phyloP scores from a whole-genome alignment of 2,113 vertebrate species.

The Zosterops pallidus region DNA sequence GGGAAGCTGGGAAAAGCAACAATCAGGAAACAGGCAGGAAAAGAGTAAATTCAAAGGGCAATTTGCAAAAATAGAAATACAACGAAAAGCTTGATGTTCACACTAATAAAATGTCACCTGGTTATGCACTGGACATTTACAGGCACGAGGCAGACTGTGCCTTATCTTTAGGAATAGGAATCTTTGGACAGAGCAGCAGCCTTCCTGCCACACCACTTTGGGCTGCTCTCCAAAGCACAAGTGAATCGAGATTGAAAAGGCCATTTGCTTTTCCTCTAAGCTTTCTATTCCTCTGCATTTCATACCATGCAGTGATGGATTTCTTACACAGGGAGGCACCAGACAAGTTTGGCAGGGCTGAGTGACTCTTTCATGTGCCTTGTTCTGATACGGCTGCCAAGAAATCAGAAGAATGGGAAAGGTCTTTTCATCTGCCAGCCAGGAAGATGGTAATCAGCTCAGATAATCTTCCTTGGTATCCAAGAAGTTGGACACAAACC shows the following conservation, averaged over 20 bases:
- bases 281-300: neutral
- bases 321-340: neutral
- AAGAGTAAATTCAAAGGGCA: neutral
- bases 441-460: neutral
- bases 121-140: neutral
- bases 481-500: neutral
- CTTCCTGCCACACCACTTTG: neutral
- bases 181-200: neutral
- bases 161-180: neutral
- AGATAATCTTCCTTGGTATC: neutral
- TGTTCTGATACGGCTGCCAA: neutral
- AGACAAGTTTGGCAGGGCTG: neutral
- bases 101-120: neutral
- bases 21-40: neutral
- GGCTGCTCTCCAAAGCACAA: neutral
- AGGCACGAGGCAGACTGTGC: neutral
- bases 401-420: neutral
- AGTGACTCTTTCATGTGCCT: neutral
- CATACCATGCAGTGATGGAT: neutral
- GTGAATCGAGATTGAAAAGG: neutral
- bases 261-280: neutral
- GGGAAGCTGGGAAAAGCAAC: slow-evolving; percentile 80
- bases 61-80: neutral
- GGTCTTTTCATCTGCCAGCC: neutral
- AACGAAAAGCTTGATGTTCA: neutral